Evolutionary conservation across 2,797 vertebrate species (phyloP), one percentile per base, ranked within the genome.

Genomic region (Pyrocephalus nanus): DNA sequence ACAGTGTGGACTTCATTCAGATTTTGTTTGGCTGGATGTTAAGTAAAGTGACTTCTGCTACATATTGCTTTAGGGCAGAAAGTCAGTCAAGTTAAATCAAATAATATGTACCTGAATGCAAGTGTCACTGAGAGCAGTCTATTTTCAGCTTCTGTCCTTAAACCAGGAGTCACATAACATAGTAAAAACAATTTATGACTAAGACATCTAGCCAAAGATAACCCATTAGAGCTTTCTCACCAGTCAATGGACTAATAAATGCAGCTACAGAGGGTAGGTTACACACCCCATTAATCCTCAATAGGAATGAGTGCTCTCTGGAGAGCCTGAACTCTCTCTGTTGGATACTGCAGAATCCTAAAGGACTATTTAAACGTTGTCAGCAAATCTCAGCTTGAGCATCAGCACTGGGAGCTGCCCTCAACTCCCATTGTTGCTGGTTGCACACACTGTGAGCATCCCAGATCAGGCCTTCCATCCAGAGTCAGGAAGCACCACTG

Each of bases 281-380:
- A 62, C 43, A 72, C 74, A 75, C 43, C 47, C 34, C 32, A 72
- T 91, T 91, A 92, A 78, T 62, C 55, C 92, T 65, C 51, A 82
- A 18, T 78, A 27, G 29, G 71, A 47, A 75, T 87, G 62, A 73
- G 5, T 36, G 5, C 27, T 69, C 74, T 65, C 89, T 91, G 32
- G 66, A 69, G 71, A 87, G 12, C 29, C 50, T 93, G 55, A 21
- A 7, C 30, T 70, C 36, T 70, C 40, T 80, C 48, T 20, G 16
- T 14, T 48, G 76, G n/a, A 61, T 80, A 18, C n/a, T 80, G 18
- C n/a, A 67, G 80, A 55, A 84, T 58, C 66, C 34, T 71, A 86
- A 88, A 70, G n/a, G 20, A 36, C 36, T 45, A 4, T 75, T 93
- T 80, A 32, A 64, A 83, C 36, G 29, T 19, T 66, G 65, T 43